Percentiles rank a stretch among this genome's conserved stretches.
These are phyloP conservation scores for Listronotus bonariensis DNA, from an alignment of 1,140 invertebrate genomes.

Conservation along the genomic window DNA sequence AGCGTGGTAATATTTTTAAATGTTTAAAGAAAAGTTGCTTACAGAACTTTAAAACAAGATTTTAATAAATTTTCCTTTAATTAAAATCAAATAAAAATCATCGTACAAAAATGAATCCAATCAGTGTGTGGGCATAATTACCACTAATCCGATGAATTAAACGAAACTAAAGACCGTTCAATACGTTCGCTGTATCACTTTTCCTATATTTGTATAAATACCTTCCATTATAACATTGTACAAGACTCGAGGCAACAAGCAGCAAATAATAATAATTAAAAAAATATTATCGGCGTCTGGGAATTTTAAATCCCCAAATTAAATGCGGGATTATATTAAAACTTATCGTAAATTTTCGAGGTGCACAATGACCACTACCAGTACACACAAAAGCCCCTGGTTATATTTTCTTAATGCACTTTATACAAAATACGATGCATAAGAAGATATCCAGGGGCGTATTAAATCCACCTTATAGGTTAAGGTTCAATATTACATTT, in stretches of 20 bases:
- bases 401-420: conserved; percentile 4
- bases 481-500: too few species aligned
- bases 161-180: too few species aligned
- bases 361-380: background rate
- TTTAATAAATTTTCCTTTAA: too few species aligned
- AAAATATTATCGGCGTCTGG: conserved; percentile 2
- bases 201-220: background rate
- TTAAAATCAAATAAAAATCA: too few species aligned
- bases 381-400: conserved; percentile 1
- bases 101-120: too few species aligned
- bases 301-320: conserved; percentile 5
- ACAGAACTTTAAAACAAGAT: too few species aligned
- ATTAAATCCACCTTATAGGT: too few species aligned
- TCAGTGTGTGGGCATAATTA: too few species aligned
- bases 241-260: background rate
- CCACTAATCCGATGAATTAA: too few species aligned
- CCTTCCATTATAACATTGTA: background rate
- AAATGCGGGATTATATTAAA: conserved; percentile 7
- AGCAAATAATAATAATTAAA: conserved; percentile 5
- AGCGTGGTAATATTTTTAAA: too few species aligned
- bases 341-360: conserved; percentile 6
- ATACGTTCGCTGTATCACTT: background rate
- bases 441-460: background rate
- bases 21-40: too few species aligned
- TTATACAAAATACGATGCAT: background rate